These are phyloP conservation scores for Malthinus flaveolus DNA, from an alignment of 2,888 invertebrate genomes.

Conservation along the genomic window DNA sequence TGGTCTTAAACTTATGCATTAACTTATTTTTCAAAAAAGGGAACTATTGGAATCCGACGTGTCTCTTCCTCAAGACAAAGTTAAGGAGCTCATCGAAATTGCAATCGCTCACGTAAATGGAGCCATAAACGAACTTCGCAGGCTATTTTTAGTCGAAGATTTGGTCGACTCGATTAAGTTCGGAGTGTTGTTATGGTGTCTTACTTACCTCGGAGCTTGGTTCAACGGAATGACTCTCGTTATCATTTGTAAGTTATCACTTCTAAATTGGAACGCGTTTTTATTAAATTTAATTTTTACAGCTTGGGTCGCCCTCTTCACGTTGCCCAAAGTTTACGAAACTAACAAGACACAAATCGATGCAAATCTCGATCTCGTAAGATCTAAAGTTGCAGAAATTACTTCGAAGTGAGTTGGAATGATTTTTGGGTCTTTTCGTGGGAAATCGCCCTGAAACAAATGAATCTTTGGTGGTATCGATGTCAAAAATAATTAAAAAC, in stretches of 20 bases:
- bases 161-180: slow-evolving; percentile 95
- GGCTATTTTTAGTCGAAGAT: slow-evolving; percentile 96
- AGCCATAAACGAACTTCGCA: slow-evolving; percentile 78
- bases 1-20: not conserved
- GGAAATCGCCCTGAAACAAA: no score
- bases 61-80: slow-evolving; percentile 87
- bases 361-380: slow-evolving; percentile 85
- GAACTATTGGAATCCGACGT: slow-evolving; percentile 87
- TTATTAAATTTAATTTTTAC: slow-evolving; percentile 46
- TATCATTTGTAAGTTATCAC: slow-evolving; percentile 81
- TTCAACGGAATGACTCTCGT: slow-evolving; percentile 99
- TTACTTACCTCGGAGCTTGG: slow-evolving; percentile 98
- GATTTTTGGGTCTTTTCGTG: not conserved
- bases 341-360: slow-evolving; percentile 93
- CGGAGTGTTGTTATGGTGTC: slow-evolving; percentile 91
- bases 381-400: slow-evolving; percentile 85
- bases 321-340: slow-evolving; percentile 95
- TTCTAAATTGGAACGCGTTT: not conserved
- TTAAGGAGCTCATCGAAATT: slow-evolving; percentile 83
- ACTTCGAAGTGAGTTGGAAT: slow-evolving; percentile 76
- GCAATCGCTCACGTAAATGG: slow-evolving; percentile 88
- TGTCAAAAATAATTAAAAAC: no score
- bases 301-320: slow-evolving; percentile 92
- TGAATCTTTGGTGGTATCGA: no score
- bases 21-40: slow-evolving; percentile 53